Evolutionary conservation across 2,888 invertebrate genomes (phyloP), one percentile per base, ranked within the genome.

Genomic region (Drosophila ustulata): DNA sequence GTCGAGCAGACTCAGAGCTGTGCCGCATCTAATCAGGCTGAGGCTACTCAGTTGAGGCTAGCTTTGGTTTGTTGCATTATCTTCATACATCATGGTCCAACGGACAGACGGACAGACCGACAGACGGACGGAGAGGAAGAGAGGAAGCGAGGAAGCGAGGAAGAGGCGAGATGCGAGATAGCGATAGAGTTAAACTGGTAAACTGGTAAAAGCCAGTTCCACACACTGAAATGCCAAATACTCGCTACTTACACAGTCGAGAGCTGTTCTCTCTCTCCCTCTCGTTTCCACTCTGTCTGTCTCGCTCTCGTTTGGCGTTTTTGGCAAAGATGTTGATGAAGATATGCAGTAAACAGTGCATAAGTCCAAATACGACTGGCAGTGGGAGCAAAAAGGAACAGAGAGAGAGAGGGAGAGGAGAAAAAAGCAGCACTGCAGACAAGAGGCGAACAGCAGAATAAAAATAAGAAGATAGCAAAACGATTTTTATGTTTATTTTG

Each of bases 401-500:
- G 13, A 13, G n/a, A 4, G 13, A 13, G 6, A 39, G 39, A n/a
- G 13, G n/a, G n/a, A 39, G 4, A 41, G 13, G n/a, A 26, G 13
- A 11, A 9, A 39, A 11, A 28, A 57, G 52, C 7, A 43, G 30
- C n/a, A 37, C 30, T 6, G 34, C 4, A 39, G 39, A 13, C 34
- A 37, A 39, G 39, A 5, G 13, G 9, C 26, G 13, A 55, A 47
- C 7, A 49, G 26, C 9, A 26, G 23, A 13, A 61, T 26, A 45
- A 57, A 57, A 58, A 61, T 9, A 56, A 50, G 56, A 13, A 66
- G 57, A 53, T 74, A 49, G 68, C 61, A 58, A 61, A 73, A 67
- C 71, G 63, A 68, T 85, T 78, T 86, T 84, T 88, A 70, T 84
- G 83, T 84, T 88, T 84, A 86, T 86, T 84, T 88, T 85, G 88